A percentile compares a stretch with the other conserved stretches of the same genome.
phyloP scores from a whole-genome alignment of 1,140 invertebrate species.

The Drosophila melanica region DNA sequence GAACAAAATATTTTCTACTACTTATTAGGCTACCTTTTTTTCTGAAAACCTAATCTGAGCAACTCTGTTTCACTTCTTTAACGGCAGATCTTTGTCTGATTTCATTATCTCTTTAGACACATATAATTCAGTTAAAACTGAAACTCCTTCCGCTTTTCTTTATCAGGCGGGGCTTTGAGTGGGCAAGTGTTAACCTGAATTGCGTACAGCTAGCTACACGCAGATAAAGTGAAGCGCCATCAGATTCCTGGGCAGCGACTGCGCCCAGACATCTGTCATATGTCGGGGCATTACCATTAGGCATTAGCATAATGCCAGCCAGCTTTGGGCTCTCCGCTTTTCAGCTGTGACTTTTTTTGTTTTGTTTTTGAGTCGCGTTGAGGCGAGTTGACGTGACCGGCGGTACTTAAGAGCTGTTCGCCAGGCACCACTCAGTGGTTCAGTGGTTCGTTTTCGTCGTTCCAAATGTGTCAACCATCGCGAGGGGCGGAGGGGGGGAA shows the following conservation, averaged over 20 bases:
- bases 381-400: conserved; percentile 69
- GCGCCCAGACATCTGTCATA: conserved; percentile 55
- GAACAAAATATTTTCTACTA: too few species aligned
- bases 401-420: conserved; percentile 57
- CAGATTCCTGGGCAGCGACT: conserved; percentile 39
- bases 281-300: conserved; percentile 53
- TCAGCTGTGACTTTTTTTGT: conserved; percentile 1
- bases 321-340: neutral
- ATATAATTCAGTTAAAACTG: too few species aligned
- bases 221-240: conserved; percentile 57
- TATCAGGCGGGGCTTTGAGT: conserved; percentile 37
- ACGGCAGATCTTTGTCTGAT: too few species aligned
- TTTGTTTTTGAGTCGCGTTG: neutral
- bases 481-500: neutral
- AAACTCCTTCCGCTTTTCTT: too few species aligned
- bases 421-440: conserved; percentile 6
- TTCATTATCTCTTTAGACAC: too few species aligned
- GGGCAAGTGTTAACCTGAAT: conserved; percentile 70
- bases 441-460: conserved; percentile 25
- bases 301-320: conserved; percentile 32
- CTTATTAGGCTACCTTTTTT: too few species aligned
- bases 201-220: conserved; percentile 61
- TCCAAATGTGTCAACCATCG: conserved; percentile 41
- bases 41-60: too few species aligned
- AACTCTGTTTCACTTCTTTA: too few species aligned